Base-by-base conservation (phyloP, 1,140 invertebrate genomes). In the Antheraea pernyi region DNA sequence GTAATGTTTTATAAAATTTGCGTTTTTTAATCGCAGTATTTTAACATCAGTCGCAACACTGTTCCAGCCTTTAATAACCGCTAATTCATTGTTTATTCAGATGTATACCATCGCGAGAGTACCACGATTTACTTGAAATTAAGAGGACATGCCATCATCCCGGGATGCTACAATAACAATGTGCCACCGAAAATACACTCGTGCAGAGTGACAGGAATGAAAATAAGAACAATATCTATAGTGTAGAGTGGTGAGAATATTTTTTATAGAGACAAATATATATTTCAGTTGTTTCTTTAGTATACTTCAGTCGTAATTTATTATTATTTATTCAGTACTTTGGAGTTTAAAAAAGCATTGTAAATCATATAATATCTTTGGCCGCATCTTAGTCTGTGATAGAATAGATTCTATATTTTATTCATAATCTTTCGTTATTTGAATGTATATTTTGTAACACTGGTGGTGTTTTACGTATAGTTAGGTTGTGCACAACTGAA, bases 101-200 rank as follows among this genome's bases (percentile, higher is more conserved):
- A 84, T 91, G 89, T 81, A 80, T 82, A 66, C 79, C 83, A 83
- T 91, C 88, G 77, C 80, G 82, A 75, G 81, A 84, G 86, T 72
- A 82, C 79, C 78, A 85, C 87, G 87, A 91, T 89, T 80, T 88
- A 86, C 83, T 90, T 82, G 83, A 89, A 91, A 91, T 89, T 87
- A 89, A 90, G 89, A 90, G 89, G 82, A 83, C 80, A 73, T 75
- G 76, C 81, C 87, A 84, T 86, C 78, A 79, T 75, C 65, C 71
- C 79, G 84, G 84, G 83, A 88, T 87, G 78, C 82, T 91, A 90
- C 70, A 89, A 91, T 83, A 91, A 91, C 85, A 91, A 79, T 84
- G 80, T 73, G 77, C 71, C 65, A 74, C 79, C 86, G 72, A 87
- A 91, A 91, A 90, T 89, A 91, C 78, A 79, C 46, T 76, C 61